Evolutionary conservation across 2,888 invertebrate genomes (phyloP), one percentile per base, ranked within the genome.

Genomic region (Molanna angustata): DNA sequence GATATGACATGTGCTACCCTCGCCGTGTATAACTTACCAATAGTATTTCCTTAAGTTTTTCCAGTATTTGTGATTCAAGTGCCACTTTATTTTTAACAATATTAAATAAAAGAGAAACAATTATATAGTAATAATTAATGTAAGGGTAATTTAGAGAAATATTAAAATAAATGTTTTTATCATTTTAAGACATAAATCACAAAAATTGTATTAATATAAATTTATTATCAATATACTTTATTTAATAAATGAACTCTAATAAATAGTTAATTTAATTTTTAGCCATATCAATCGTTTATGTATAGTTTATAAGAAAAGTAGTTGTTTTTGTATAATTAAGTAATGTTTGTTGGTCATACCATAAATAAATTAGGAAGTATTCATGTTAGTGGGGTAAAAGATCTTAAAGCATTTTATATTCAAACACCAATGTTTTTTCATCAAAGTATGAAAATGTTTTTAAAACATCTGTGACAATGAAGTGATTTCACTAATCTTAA

Each of bases 61-160:
- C 81, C 82, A 83, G 83, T 83, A 83, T 83, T 84, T 84, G 84
- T 84, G 84, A 84, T 83, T 80, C 80, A 83, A 83, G 84, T 84
- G 84, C 84, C 84, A 84, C 84, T 83, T 83, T 82, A 82, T 82
- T 83, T 83, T 82, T 80, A 82, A 83, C 51, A 73, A 74, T 73
- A 74, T 71, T 72, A 76, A 72, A 76, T 78, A 71, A 67, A 67
- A 66, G 68, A 78, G 73, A 77, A 73, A 76, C 75, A 76, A 78
- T 77, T 78, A 78, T 77, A 74, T 77, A 77, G 76, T 76, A 74
- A 76, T 58, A 58, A 56, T 70, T 76, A 76, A 73, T 70, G 68
- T 77, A 77, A 77, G 76, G 74, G 75, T 76, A 77, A 75, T 75
- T 73, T 76, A 76, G 76, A 75, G 71, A 56, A 56, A 45, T 52